Evolutionary conservation across 2,888 invertebrate genomes (phyloP), one percentile per base, ranked within the genome.

Genomic region (Heliconius charithonia): DNA sequence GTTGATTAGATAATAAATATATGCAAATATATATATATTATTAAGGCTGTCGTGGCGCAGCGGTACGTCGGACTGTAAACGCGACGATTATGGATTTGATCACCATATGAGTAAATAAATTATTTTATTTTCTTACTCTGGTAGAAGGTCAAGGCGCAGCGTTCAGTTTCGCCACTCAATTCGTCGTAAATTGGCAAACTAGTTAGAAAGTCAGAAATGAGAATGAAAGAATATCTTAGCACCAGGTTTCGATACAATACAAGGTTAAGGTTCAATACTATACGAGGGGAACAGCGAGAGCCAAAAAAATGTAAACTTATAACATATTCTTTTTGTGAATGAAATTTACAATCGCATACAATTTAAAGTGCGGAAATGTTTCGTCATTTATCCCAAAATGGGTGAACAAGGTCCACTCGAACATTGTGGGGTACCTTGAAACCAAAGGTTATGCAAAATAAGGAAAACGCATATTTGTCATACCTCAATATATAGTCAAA

Each of bases 341-440:
- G 69, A 69, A 59, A 25, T 69, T 16, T 41, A 41, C 41, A 41
- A 25, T 69, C 67, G 12, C 13, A 16, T 69, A 41, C 37, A 41
- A 69, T 59, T 72, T 32, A 32, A 72, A 29, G 32, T 81, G 79
- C 84, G 83, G 83, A 82, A 83, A 80, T 75, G 75, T 82, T 81
- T 81, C 76, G 74, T 82, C 83, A 82, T 79, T 74, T 72, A 75
- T 67, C 84, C 80, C 78, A 80, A 84, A 83, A 84, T 83, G 84
- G 84, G 45, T 66, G 25, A 69, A 80, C 88, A 87, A 89, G 88
- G 91, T 87, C 89, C 87, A 88, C 86, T 87, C 86, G 91, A 87
- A 89, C 87, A 88, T 86, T 87, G 86, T 85, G 85, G 56, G 83
- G 85, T 85, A 84, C 84, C 86, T 85, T 82, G 84, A 80, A 82